Evolutionary conservation across 2,888 invertebrate genomes (phyloP).

Genomic region (Pterostichus madidus): DNA sequence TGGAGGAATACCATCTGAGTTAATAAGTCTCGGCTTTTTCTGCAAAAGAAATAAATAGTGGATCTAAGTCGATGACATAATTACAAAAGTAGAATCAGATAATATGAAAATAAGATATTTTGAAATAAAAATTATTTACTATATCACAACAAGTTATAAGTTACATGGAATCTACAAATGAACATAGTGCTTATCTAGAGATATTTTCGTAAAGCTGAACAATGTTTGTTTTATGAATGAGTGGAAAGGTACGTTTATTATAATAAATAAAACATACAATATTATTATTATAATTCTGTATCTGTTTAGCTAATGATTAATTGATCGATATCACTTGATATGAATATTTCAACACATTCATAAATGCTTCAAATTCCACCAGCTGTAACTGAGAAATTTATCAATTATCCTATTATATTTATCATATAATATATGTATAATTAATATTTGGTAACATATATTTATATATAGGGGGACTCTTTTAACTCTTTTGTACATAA

Average conservation of each 20-base stretch:
- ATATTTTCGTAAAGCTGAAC: slow-evolving; percentile 58
- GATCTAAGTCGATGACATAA: neutral
- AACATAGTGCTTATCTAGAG: slow-evolving; percentile 56
- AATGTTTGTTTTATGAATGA: slow-evolving; percentile 26
- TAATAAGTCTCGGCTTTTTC: neutral
- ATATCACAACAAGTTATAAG: slow-evolving; percentile 57
- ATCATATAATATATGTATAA: slow-evolving; percentile 56
- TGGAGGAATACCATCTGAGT: slow-evolving; percentile 10
- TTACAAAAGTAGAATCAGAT: neutral
- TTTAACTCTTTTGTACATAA: slow-evolving; percentile 75
- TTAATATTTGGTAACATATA: slow-evolving; percentile 63
- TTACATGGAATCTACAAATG: slow-evolving; percentile 56
- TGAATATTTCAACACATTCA: slow-evolving; percentile 70
- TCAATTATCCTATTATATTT: slow-evolving; percentile 62
- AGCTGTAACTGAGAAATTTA: slow-evolving; percentile 62
- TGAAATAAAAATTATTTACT: slow-evolving; percentile 57
- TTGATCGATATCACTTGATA: slow-evolving; percentile 76
- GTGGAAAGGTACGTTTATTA: slow-evolving; percentile 43
- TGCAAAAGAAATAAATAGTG: slow-evolving; percentile 18
- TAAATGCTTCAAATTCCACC: slow-evolving; percentile 59
- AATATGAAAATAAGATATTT: neutral
- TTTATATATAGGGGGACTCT: slow-evolving; percentile 63
- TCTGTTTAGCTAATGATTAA: slow-evolving; percentile 69
- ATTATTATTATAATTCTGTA: slow-evolving; percentile 56
- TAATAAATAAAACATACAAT: slow-evolving; percentile 50